Conservation (phyloP, 2,888 invertebrate species). For the Escarpia spicata region DNA sequence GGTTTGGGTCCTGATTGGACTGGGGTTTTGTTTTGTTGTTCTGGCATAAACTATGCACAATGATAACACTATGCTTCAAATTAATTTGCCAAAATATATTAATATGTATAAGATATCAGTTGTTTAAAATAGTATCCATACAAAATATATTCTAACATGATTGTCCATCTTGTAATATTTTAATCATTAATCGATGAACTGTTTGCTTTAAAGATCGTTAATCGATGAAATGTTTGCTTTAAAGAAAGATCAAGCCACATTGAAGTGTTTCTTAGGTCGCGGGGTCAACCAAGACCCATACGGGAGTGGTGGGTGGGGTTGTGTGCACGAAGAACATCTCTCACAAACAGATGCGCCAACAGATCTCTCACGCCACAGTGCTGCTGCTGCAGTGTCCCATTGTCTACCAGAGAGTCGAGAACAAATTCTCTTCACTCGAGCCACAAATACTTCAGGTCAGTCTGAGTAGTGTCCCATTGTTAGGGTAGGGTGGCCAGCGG, state of each 20-base stretch:
- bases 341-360: slow-evolving; percentile 76
- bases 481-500: not conserved
- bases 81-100: not conserved
- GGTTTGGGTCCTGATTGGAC: too few species aligned
- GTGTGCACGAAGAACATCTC: slow-evolving; percentile 95
- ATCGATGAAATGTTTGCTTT: too few species aligned
- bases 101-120: not conserved
- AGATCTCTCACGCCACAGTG: slow-evolving; percentile 82
- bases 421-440: slow-evolving; percentile 90
- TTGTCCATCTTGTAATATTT: too few species aligned
- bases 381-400: slow-evolving; percentile 88
- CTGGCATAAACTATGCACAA: too few species aligned
- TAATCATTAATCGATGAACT: too few species aligned
- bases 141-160: too few species aligned
- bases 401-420: slow-evolving; percentile 90
- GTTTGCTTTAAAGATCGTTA: too few species aligned
- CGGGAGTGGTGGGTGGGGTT: slow-evolving; percentile 85
- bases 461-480: slow-evolving; percentile 83
- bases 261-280: slow-evolving; percentile 68
- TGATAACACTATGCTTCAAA: too few species aligned
- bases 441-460: slow-evolving; percentile 81
- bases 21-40: too few species aligned
- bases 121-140: too few species aligned
- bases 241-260: not conserved
- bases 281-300: slow-evolving; percentile 80